A percentile compares a stretch with the other conserved stretches of the same genome.
Conservation (phyloP, 2,797 vertebrate genomes). For the Myotis findleyi region DNA sequence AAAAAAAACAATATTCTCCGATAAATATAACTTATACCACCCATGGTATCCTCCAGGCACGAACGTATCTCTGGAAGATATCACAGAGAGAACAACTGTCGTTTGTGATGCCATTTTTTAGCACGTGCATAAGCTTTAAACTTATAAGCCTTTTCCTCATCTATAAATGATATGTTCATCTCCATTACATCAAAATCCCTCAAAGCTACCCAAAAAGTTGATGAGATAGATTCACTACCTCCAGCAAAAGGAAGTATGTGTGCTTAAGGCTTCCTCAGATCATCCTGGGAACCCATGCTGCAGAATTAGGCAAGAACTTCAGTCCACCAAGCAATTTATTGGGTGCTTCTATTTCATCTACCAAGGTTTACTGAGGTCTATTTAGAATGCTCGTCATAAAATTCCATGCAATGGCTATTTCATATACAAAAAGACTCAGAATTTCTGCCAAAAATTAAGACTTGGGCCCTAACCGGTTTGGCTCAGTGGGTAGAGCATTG, state of each 20-base stretch:
- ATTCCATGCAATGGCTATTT: constrained; percentile 5
- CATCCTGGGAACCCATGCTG: background rate
- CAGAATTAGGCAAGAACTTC: background rate
- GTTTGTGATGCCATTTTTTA: background rate
- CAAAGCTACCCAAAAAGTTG: background rate
- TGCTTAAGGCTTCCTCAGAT: background rate
- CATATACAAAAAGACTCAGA: constrained; percentile 36
- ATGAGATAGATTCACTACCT: background rate
- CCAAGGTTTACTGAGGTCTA: background rate
- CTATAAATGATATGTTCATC: background rate
- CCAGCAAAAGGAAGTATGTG: background rate
- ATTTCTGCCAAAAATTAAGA: constrained; percentile 59
- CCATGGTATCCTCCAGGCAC: background rate
- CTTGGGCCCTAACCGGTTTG: too few relatives aligned
- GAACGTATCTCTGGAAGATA: background rate
- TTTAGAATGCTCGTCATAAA: constrained; percentile 40
- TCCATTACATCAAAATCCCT: background rate
- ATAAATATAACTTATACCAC: background rate
- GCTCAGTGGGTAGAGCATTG: too few relatives aligned
- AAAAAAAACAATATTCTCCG: background rate
- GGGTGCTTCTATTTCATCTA: background rate
- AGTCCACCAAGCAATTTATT: background rate
- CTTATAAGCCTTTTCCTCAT: background rate
- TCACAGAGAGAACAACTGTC: background rate
- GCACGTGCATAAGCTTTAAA: background rate